Evolutionary conservation across 2,797 vertebrate species (phyloP).

Genomic region (Zalophus californianus): DNA sequence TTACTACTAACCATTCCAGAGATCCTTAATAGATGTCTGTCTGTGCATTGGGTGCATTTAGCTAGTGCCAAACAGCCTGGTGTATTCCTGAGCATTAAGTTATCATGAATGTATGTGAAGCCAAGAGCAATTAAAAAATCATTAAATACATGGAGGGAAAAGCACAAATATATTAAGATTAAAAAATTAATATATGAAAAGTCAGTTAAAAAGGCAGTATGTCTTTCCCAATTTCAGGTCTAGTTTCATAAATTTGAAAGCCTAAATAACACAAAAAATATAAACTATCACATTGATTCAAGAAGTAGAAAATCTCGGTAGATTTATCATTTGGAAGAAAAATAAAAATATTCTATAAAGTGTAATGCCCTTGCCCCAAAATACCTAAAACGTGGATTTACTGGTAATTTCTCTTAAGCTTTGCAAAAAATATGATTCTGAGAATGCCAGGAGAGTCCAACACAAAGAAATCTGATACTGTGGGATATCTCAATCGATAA

Average conservation of each 20-base stretch:
- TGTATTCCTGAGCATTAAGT: neutral
- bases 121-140: neutral
- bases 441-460: neutral
- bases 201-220: neutral
- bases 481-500: neutral
- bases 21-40: neutral
- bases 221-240: neutral
- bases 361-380: neutral
- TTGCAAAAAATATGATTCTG: neutral
- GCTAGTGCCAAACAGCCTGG: neutral
- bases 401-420: neutral
- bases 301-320: conserved; percentile 1
- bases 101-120: neutral
- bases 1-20: neutral
- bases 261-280: neutral
- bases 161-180: neutral
- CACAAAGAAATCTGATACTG: neutral
- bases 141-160: neutral
- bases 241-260: conserved; percentile 29
- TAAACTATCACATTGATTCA: neutral
- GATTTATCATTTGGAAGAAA: neutral
- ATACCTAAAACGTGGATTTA: neutral
- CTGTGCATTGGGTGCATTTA: neutral
- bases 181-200: conserved; percentile 12
- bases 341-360: neutral